Evolutionary conservation across 2,797 vertebrate species (phyloP), one percentile per base, ranked within the genome.

Genomic region (Pampus argenteus): DNA sequence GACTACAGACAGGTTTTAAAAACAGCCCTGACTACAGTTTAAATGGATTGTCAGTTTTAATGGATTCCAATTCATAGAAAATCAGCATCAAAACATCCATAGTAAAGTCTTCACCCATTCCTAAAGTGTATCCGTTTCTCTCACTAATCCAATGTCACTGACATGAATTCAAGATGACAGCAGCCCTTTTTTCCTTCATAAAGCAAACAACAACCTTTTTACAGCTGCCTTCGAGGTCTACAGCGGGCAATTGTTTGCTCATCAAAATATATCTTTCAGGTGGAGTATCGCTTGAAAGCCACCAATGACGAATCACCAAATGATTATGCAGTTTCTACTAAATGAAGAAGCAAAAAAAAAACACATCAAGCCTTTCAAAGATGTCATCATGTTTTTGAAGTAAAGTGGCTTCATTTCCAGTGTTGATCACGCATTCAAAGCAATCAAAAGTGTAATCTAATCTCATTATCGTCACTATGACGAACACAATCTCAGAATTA

Each of bases 231-330:
- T 55, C 58, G 42, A 71, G 40, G 66, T 49, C 23, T 52, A 5
- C 52, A 20, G 28, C 13, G n/a, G 4, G 9, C 18, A 26, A 50
- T 15, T 9, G 34, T 34, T 18, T 63, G 15, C 51, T 20, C 8
- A 28, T 29, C 1, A 18, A 38, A 55, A 56, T 1, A 60, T 17
- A 29, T 6, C 26, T 36, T 54, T 71, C 22, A 29, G n/a, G 18
- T 49, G 38, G 17, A 57, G 34, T 69, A 26, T 63, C 58, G 45
- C 56, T 65, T 62, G n/a, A 61, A 78, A 77, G 47, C 34, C 44
- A 22, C 18, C 47, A 34, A 42, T 31, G 18, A 52, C 26, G 36
- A 62, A 45, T 14, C 52, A 54, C 18, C 23, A 45, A 38, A 10
- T 57, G 28, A 71, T 75, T 26, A 45, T 45, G 23, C 40, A 15